Percentiles rank a stretch among this genome's conserved stretches.
phyloP scores from a whole-genome alignment of 1,140 invertebrate species.

The Drosophila littoralis region DNA sequence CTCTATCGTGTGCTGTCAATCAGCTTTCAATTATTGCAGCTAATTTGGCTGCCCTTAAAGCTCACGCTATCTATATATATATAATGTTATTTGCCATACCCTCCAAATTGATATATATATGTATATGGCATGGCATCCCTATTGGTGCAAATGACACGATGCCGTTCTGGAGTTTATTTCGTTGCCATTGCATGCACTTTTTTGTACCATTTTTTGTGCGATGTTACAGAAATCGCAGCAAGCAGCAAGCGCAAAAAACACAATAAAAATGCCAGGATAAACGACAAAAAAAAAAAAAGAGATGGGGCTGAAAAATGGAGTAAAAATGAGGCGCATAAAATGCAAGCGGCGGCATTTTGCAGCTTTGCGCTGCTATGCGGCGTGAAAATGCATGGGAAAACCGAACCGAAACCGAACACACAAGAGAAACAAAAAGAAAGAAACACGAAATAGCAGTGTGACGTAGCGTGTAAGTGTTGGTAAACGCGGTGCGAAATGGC shows the following conservation, averaged over 20 bases:
- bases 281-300: constrained; percentile 24
- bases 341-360: constrained; percentile 73
- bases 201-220: constrained; percentile 26
- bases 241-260: constrained; percentile 46
- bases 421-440: constrained; percentile 32
- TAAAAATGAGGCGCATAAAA: constrained; percentile 60
- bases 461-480: constrained; percentile 72
- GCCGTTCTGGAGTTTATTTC: constrained; percentile 65
- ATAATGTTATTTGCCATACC: constrained; percentile 18
- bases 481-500: constrained; percentile 75
- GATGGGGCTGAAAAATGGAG: constrained; percentile 30
- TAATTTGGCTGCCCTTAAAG: constrained; percentile 63
- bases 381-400: constrained; percentile 66
- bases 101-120: constrained; percentile 29
- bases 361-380: constrained; percentile 50
- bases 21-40: constrained; percentile 70
- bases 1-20: constrained; percentile 51
- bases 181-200: constrained; percentile 72
- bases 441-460: constrained; percentile 39
- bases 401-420: constrained; percentile 39
- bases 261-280: constrained; percentile 66
- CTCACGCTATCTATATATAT: constrained; percentile 30
- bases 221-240: constrained; percentile 63
- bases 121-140: constrained; percentile 11
- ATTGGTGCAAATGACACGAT: constrained; percentile 25